These are phyloP conservation scores for Notocelia uddmanniana DNA, from an alignment of 2,888 invertebrate species.

Conservation along the genomic window DNA sequence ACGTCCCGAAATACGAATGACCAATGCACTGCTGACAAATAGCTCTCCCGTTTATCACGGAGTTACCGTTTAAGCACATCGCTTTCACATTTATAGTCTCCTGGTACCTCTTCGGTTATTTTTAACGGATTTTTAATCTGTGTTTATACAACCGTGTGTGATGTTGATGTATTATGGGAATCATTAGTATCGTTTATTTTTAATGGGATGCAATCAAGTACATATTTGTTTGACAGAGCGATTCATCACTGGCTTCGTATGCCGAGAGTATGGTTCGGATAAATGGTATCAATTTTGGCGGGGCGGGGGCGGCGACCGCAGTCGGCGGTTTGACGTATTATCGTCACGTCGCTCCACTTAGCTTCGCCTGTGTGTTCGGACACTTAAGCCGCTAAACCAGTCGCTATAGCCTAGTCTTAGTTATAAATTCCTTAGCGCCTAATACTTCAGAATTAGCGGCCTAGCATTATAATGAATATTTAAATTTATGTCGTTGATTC, in stretches of 20 bases:
- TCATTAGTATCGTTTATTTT: constrained; percentile 21
- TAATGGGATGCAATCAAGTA: constrained; percentile 15
- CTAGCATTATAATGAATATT: neutral
- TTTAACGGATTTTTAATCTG: constrained; percentile 17
- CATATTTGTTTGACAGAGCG: constrained; percentile 31
- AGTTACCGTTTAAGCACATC: constrained; percentile 29
- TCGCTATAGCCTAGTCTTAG: constrained; percentile 25
- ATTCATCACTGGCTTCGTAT: constrained; percentile 29
- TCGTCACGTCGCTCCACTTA: constrained; percentile 70
- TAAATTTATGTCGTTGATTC: neutral
- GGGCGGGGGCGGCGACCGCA: constrained; percentile 62
- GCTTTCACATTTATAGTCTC: constrained; percentile 23
- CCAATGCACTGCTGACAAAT: constrained; percentile 61
- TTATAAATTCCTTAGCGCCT: constrained; percentile 18
- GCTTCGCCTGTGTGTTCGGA: constrained; percentile 55
- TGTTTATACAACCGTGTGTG: constrained; percentile 12
- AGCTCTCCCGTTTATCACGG: constrained; percentile 43
- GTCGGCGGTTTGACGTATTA: constrained; percentile 76
- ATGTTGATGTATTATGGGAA: constrained; percentile 18
- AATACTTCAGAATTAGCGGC: neutral
- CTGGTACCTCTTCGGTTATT: constrained; percentile 10
- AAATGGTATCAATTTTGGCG: constrained; percentile 65
- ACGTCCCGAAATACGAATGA: constrained; percentile 61
- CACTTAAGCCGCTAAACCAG: constrained; percentile 52
- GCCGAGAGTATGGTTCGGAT: constrained; percentile 48